Base-by-base conservation (phyloP, 1,140 invertebrate species). In the Anthonomus grandis region DNA sequence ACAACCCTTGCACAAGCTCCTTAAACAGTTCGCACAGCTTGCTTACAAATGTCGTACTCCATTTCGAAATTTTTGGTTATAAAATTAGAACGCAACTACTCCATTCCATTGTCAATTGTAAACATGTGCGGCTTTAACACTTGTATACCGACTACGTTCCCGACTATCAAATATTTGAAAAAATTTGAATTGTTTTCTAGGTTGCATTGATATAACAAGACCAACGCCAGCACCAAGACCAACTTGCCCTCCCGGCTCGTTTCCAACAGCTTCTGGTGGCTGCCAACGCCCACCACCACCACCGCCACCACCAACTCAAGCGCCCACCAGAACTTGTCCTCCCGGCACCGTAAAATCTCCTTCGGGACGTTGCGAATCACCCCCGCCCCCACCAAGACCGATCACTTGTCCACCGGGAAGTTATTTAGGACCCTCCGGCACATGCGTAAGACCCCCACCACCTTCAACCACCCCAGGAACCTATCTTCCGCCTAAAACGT, bases 401-500 rank as follows among this genome's bases (percentile, higher is more conserved):
- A 18, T 18, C 13, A 45, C 55, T 18, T 57, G 55, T 57, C 55
- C 55, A 22, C n/a, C 46, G 18, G 55, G 55, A 24, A 49, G 47
- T 27, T 49, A 23, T 19, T 37, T 57, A 13, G 55, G 55, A 31
- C 36, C 47, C 13, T 41, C 36, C 34, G 55, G 55, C 15, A 39
- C 23, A 21, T 57, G 55, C 24, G 38, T 58, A 34, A 36, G 39
- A 51, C 47, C 27, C 9, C 24, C 47, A 44, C 19, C 46, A 31
- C 41, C 50, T 21, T 18, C 46, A 15, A 45, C 52, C 21, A 48
- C 53, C 53, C 10, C 53, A 27, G 39, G 53, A 51, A 47, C n/a
- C 47, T 58, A 58, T 31, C 56, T 58, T 21, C 56, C 56, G 18
- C 56, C 56, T 12, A 37, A 58, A 59, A 58, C 47, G 56, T 58